Conservation (phyloP, 2,113 vertebrate species). For the Percina caprodes region DNA sequence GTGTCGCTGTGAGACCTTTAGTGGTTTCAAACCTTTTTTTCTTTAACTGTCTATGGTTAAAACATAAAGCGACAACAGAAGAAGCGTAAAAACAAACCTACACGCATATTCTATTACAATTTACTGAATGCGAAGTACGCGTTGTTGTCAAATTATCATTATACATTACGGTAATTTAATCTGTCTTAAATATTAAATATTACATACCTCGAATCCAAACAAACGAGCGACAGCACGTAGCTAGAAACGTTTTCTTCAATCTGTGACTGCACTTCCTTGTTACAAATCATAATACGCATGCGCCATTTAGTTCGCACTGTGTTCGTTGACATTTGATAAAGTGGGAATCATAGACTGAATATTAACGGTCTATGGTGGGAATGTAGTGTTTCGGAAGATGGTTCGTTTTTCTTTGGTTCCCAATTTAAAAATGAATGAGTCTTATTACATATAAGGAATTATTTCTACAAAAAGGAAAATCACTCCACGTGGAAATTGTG, state of each 20-base stretch:
- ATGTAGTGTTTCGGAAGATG: not conserved
- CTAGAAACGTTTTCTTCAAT: not conserved
- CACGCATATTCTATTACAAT: not conserved
- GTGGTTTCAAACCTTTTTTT: too few species aligned
- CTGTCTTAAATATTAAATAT: not conserved
- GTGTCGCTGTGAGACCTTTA: constrained; percentile 36
- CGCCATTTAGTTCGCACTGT: not conserved
- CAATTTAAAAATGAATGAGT: too few species aligned
- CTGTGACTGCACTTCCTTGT: constrained; percentile 49
- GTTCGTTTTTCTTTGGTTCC: too few species aligned
- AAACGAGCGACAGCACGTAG: not conserved
- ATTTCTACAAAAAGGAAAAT: too few species aligned
- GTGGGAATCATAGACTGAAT: not conserved
- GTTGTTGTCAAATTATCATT: not conserved
- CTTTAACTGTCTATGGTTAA: not conserved
- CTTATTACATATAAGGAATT: too few species aligned
- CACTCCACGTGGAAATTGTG: too few species aligned
- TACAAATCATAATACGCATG: constrained; percentile 20
- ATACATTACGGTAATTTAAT: not conserved
- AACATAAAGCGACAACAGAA: not conserved
- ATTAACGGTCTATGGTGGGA: not conserved
- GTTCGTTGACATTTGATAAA: not conserved
- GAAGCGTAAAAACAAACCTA: not conserved
- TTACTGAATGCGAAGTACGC: too few species aligned
- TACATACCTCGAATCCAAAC: constrained; percentile 40